phyloP scores from a whole-genome alignment of 2,888 invertebrate genomes.

The Fragum sueziense region DNA sequence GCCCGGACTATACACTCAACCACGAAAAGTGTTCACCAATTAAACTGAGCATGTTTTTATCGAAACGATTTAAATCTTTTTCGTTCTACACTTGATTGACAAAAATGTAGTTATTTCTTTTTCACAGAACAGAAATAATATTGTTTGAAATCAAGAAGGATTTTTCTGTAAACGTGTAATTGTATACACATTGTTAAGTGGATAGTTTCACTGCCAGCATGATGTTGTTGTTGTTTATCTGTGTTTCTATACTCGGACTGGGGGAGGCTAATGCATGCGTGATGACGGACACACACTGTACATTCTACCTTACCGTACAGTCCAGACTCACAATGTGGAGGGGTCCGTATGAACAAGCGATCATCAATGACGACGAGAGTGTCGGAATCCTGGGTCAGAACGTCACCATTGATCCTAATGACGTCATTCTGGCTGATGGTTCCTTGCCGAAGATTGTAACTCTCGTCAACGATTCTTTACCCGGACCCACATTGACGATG shows the following conservation, averaged over 20 bases:
- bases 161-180: too few relatives aligned
- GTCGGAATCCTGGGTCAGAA: slow-evolving; percentile 18
- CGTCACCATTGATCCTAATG: slow-evolving; percentile 8
- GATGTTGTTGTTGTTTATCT: neutral
- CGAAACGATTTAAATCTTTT: too few relatives aligned
- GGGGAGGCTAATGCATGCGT: slow-evolving; percentile 1
- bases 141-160: too few relatives aligned
- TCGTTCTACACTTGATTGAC: too few relatives aligned
- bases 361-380: slow-evolving; percentile 23
- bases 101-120: too few relatives aligned
- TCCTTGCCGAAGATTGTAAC: slow-evolving; percentile 46
- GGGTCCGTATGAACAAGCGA: slow-evolving; percentile 14
- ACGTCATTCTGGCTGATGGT: slow-evolving; percentile 64
- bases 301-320: slow-evolving; percentile 23
- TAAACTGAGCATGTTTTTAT: too few relatives aligned
- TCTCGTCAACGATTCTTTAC: slow-evolving; percentile 64
- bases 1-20: too few relatives aligned
- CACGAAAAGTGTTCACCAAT: too few relatives aligned
- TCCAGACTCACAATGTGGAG: slow-evolving; percentile 50
- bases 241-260: neutral
- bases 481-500: slow-evolving; percentile 68
- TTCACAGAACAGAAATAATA: too few relatives aligned
- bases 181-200: too few relatives aligned
- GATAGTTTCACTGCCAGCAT: too few relatives aligned
- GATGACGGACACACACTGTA: slow-evolving; percentile 12